A percentile compares a stretch with the other conserved stretches of the same genome.
phyloP scores from a whole-genome alignment of 2,888 invertebrate species.

The Drosophila paracracens region DNA sequence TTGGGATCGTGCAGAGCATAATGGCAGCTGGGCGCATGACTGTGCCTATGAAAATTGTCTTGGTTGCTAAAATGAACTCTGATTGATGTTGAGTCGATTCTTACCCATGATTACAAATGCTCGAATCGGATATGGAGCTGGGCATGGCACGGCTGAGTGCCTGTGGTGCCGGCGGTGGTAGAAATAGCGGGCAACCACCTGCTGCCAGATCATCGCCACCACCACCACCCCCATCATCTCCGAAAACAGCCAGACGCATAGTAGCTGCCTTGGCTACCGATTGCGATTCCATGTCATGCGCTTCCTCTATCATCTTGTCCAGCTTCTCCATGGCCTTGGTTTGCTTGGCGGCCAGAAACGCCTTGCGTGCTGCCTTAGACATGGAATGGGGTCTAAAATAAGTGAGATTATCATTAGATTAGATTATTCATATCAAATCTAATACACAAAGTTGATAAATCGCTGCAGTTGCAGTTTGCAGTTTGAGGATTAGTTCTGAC shows the following conservation, averaged over 20 bases:
- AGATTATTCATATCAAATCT: neutral
- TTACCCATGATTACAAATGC: slow-evolving; percentile 83
- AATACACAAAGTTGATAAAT: neutral
- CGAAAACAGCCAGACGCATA: slow-evolving; percentile 69
- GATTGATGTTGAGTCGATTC: neutral
- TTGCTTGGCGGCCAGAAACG: slow-evolving; percentile 83
- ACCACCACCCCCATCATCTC: slow-evolving; percentile 57
- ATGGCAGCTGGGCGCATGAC: slow-evolving; percentile 70
- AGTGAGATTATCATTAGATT: neutral
- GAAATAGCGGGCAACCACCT: slow-evolving; percentile 79
- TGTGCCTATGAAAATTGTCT: slow-evolving; percentile 43
- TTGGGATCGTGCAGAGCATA: slow-evolving; percentile 77
- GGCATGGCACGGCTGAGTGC: slow-evolving; percentile 62
- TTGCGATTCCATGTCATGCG: slow-evolving; percentile 82
- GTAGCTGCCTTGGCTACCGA: slow-evolving; percentile 78
- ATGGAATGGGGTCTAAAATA: slow-evolving; percentile 68
- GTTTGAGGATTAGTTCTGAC: slow-evolving; percentile 14
- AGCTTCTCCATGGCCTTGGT: slow-evolving; percentile 84
- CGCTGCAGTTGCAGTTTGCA: neutral
- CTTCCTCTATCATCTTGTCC: slow-evolving; percentile 85
- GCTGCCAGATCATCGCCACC: slow-evolving; percentile 44
- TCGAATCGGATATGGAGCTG: slow-evolving; percentile 83
- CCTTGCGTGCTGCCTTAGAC: slow-evolving; percentile 83
- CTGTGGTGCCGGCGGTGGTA: slow-evolving; percentile 75
- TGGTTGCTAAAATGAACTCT: neutral